phyloP scores from a whole-genome alignment of 2,797 vertebrate species.

The Platalea minor region DNA sequence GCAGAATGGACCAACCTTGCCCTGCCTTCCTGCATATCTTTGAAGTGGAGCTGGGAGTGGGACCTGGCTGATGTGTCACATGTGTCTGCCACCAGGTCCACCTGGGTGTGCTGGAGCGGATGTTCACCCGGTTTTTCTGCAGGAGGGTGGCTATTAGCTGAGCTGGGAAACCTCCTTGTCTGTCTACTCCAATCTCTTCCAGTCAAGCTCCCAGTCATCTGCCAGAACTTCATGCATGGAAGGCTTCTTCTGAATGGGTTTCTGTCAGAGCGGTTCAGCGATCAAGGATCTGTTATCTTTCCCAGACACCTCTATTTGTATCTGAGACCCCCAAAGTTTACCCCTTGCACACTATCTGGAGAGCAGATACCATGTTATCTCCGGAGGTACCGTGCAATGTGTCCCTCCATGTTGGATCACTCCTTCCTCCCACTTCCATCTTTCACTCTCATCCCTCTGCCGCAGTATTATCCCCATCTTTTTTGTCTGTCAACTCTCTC shows the following conservation, averaged over 20 bases:
- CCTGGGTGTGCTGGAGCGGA: neutral
- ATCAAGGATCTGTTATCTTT: neutral
- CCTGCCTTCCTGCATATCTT: neutral
- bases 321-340: neutral
- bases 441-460: neutral
- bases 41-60: neutral
- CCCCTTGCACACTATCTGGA: neutral
- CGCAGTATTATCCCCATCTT: neutral
- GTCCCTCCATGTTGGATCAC: neutral
- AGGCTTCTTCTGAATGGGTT: neutral
- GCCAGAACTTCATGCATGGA: neutral
- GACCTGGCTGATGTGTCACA: neutral
- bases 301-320: neutral
- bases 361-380: neutral
- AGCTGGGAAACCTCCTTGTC: neutral
- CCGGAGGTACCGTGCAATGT: rapidly evolving
- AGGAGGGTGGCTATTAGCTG: neutral
- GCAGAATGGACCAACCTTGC: neutral
- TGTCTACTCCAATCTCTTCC: neutral
- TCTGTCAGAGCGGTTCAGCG: neutral
- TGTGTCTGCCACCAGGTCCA: neutral
- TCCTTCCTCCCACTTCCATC: neutral
- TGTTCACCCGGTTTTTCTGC: neutral
- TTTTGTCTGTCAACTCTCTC: neutral
- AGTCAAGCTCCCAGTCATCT: neutral